Evolutionary conservation across 2,113 vertebrate genomes (phyloP), one percentile per base, ranked within the genome.

Genomic region (Gallinago paraguaiae): DNA sequence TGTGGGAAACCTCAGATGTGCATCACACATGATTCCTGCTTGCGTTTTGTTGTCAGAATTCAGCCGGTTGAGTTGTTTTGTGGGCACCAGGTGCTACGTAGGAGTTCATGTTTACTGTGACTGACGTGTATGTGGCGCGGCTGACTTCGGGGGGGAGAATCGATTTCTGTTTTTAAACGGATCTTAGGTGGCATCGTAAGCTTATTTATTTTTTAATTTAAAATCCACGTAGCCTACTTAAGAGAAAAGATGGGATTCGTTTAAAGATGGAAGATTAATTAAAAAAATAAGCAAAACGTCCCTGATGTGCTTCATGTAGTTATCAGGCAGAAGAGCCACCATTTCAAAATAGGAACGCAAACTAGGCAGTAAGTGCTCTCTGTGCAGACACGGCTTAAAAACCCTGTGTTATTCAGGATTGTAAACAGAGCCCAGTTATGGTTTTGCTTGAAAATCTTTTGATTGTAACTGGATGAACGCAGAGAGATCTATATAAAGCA

Each of bases 331-430:
- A 83, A 81, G 65, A 54, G 72, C 89, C 83, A 96, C 92, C 90
- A 90, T 96, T 93, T 94, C 91, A 89, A 82, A 94, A 89, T 46
- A 35, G 79, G 94, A 69, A 7, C 86, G 61, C 53, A 50, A 96
- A 90, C 43, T 92, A 69, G 86, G 48, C 72, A 88, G 76, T 33
- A 53, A 75, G 33, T 57, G 88, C 54, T 79, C 43, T 91, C 68
- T 72, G 68, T 75, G 69, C 88, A 81, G 83, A 35, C 76, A 61
- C 75, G 27, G 92, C 86, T 79, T 75, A 53, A 93, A 69, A 45
- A 5, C 39, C 4, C 2, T 24, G 45, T 68, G 68, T 70, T 92
- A 25, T 53, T 72, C 59, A 70, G 53, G 18, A 31, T 37, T 56
- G 50, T 64, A 79, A 59, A 48, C 23, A 81, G 31, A 75, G 10